These are phyloP conservation scores for Pimpla rufipes DNA, from an alignment of 2,888 invertebrate species.

Conservation along the genomic window DNA sequence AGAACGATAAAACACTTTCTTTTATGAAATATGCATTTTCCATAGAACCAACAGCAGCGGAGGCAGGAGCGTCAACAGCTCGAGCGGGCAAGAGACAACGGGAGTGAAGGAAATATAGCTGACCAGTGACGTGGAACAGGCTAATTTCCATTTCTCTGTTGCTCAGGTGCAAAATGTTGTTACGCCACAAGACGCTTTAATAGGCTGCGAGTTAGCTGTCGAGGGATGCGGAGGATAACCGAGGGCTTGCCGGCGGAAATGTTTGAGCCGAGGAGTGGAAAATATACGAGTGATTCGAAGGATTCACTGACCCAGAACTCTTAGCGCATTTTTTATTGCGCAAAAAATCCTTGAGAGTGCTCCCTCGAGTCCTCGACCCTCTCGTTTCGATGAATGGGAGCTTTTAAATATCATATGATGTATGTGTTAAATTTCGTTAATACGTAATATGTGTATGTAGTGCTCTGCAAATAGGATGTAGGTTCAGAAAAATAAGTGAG, in stretches of 20 bases:
- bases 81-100: background rate
- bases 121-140: slow-evolving; percentile 5
- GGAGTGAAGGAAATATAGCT: slow-evolving; percentile 15
- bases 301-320: slow-evolving; percentile 48
- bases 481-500: background rate
- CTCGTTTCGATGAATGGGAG: slow-evolving; percentile 30
- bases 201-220: slow-evolving; percentile 10
- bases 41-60: background rate
- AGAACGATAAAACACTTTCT: slow-evolving; percentile 12
- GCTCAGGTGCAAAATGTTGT: slow-evolving; percentile 40
- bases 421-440: background rate
- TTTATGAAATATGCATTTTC: slow-evolving; percentile 25
- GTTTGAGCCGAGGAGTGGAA: background rate
- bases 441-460: background rate
- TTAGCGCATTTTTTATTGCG: slow-evolving; percentile 11
- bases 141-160: slow-evolving; percentile 38
- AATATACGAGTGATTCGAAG: slow-evolving; percentile 23
- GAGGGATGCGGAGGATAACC: background rate
- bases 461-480: background rate
- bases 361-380: slow-evolving; percentile 17
- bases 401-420: slow-evolving; percentile 3
- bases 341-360: slow-evolving; percentile 7
- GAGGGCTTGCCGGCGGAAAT: slow-evolving; percentile 1
- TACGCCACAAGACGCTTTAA: slow-evolving; percentile 27
- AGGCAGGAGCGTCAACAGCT: background rate